Evolutionary conservation across 2,797 vertebrate species (phyloP), one percentile per base, ranked within the genome.

Genomic region (Falco peregrinus): DNA sequence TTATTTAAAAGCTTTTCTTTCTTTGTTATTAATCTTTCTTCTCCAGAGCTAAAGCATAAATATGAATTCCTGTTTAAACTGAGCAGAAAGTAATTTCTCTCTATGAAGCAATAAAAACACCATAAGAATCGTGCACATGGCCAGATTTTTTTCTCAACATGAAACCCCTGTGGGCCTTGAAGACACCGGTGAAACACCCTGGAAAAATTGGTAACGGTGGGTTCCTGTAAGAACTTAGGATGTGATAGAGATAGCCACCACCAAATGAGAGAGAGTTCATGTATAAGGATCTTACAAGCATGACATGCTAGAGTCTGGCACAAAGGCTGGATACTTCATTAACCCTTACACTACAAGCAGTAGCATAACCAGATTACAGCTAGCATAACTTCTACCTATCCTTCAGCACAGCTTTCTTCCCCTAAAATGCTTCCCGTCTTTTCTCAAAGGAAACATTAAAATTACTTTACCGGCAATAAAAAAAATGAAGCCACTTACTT

Each of bases 81-180:
- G 85, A 96, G 78, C n/a, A 96, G 90, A 96, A 97, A 96, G 65
- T 89, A 95, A 93, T 97, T 97, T 96, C 90, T 97, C 64, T 96
- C 75, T 87, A 45, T 69, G 50, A 97, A 96, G 75, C 53, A 98
- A 97, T 97, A 97, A 97, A 97, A 96, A 41, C 78, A 95, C 67
- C 64, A 90, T 84, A 75, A 87, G 35, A 87, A 91, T 19, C 68
- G 11, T 82, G 94, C 93, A 61, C 6, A 13, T 60, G 81, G 89
- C 93, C 92, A 97, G 76, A 61, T 86, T 76, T 95, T 76, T 94
- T 97, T 73, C 89, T 93, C 53, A 92, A 93, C 25, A 87, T 28
- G 70, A 87, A 97, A 95, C 50, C 37, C 56, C 89, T 59, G 13
- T 60, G n/a, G 93, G 75, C 77, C 37, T 96, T 94, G 89, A 96